Evolutionary conservation across 2,888 invertebrate species (phyloP), one percentile per base, ranked within the genome.

Genomic region (Hololepta plana): DNA sequence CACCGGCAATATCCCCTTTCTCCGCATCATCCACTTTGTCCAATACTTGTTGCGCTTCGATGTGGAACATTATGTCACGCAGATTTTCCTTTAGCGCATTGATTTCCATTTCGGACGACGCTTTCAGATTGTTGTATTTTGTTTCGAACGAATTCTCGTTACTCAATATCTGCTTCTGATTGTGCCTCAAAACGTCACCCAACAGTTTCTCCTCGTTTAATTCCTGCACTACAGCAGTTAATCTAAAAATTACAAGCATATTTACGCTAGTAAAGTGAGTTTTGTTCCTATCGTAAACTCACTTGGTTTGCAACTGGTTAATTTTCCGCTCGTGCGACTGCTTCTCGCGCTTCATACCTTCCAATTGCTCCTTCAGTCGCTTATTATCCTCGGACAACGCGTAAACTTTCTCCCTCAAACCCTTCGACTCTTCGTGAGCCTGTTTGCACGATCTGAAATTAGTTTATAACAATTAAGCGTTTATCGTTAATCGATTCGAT

Each of bases 51-150:
- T 82, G 81, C 2, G 91, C 93, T 38, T 93, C 87, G 41, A 98
- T 69, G 51, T 80, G 93, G 59, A 96, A 91, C 90, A 95, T 91
- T 24, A 98, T 65, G 62, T 98, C 98, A 16, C 85, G 67, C 5
- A 98, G 64, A 60, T 98, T 91, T 42, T 96, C 95, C 38, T 77
- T 73, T 15, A 96, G 60, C 11, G 91, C 88, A 0, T 55, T 38
- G n/a, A 90, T 64, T 65, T 91, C 74, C 7, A n/a, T 8, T 28
- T 66, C 62, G 36, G 64, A 64, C 43, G 35, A 55, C 44, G 38
- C 46, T 48, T 47, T 44, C 30, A 31, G 53, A 51, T 46, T 62
- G 37, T 32, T 57, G 49, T 27, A 53, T 39, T 34, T 60, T 29
- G 60, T 55, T 37, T 73, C 68, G 9, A 72, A 42, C 12, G 52